These are phyloP conservation scores for Adelosebastes latens DNA, from an alignment of 2,797 vertebrate species.

Conservation along the genomic window DNA sequence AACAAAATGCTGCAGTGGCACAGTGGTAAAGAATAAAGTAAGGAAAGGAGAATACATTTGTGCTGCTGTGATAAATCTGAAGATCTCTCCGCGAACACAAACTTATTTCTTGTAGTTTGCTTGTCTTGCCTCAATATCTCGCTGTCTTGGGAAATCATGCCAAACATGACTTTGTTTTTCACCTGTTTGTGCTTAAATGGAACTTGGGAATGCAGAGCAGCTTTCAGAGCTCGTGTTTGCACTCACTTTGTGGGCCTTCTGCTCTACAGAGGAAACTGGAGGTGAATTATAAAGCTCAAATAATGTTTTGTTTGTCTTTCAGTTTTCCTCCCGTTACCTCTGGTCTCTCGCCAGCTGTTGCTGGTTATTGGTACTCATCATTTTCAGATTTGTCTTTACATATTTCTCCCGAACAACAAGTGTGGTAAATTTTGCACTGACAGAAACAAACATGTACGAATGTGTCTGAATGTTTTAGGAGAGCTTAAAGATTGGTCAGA, in stretches of 20 bases:
- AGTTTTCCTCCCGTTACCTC: conserved; percentile 18
- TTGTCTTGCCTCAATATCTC: conserved; percentile 51
- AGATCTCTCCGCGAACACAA: conserved; percentile 34
- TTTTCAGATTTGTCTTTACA: conserved; percentile 11
- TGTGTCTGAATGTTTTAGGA: conserved; percentile 5
- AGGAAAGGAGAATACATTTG: conserved; percentile 21
- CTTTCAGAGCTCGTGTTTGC: conserved; percentile 35
- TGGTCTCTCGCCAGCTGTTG: background rate
- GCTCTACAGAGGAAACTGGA: conserved; percentile 27
- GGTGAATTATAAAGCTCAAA: conserved; percentile 39
- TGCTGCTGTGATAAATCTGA: conserved; percentile 27
- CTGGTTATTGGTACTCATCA: background rate
- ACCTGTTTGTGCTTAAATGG: conserved; percentile 64
- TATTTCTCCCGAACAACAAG: conserved; percentile 4
- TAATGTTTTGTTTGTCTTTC: conserved; percentile 33
- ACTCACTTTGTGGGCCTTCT: conserved; percentile 34
- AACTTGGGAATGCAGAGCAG: conserved; percentile 61
- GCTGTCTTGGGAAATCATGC: conserved; percentile 64
- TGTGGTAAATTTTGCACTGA: background rate
- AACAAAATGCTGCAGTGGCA: conserved; percentile 11
- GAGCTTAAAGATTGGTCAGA: conserved; percentile 34
- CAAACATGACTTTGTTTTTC: conserved; percentile 68
- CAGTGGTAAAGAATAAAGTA: conserved; percentile 18
- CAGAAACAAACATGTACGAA: conserved; percentile 24
- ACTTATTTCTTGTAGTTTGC: conserved; percentile 50